Conservation (phyloP, 2,113 vertebrate genomes). For the Periophthalmodon schlosseri region DNA sequence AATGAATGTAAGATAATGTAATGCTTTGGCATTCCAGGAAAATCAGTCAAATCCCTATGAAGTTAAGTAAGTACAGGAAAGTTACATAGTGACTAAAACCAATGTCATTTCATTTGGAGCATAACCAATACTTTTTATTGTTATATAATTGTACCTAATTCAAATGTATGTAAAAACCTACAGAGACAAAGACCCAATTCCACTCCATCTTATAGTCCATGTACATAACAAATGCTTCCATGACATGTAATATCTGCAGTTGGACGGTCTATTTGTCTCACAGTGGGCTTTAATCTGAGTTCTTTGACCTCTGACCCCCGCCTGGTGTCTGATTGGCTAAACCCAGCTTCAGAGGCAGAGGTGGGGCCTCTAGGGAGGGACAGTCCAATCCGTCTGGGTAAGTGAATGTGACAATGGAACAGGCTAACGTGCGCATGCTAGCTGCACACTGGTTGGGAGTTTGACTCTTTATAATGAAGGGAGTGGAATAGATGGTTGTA, state of each 20-base stretch:
- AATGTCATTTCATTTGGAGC: too few species aligned
- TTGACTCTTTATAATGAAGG: conserved; percentile 18
- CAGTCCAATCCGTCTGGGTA: conserved; percentile 63
- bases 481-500: not conserved
- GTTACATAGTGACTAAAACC: too few species aligned
- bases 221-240: not conserved
- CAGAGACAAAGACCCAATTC: not conserved
- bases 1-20: too few species aligned
- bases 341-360: conserved; percentile 32
- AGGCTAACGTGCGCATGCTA: conserved; percentile 3
- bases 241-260: not conserved
- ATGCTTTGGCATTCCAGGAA: too few species aligned
- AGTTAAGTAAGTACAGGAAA: too few species aligned
- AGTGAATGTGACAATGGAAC: conserved; percentile 36
- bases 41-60: too few species aligned
- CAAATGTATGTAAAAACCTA: not conserved
- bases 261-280: not conserved
- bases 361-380: conserved; percentile 35
- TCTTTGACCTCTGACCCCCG: conserved; percentile 27
- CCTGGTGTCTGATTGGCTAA: conserved; percentile 20
- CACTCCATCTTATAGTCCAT: not conserved
- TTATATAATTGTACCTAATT: not conserved
- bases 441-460: conserved; percentile 38
- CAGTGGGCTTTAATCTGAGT: conserved; percentile 22
- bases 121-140: not conserved